A percentile compares a stretch with the other conserved stretches of the same genome.
phyloP scores from a whole-genome alignment of 2,113 vertebrate species.

The Antennarius striatus region DNA sequence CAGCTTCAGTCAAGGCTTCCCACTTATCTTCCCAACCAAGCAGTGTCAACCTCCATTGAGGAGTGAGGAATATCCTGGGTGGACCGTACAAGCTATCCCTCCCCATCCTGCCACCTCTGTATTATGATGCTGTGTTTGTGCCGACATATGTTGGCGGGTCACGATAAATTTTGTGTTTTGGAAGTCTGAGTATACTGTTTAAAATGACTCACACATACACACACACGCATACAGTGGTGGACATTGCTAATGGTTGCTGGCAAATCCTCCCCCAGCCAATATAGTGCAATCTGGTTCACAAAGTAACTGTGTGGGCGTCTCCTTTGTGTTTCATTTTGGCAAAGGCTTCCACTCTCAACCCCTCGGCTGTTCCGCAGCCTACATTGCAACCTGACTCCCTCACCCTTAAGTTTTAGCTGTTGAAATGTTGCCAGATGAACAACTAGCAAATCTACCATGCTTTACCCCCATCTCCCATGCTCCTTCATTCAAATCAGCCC shows the following conservation, averaged over 20 bases:
- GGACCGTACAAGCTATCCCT: constrained; percentile 47
- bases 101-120: constrained; percentile 47
- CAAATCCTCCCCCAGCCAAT: constrained; percentile 15
- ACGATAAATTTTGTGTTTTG: constrained; percentile 2
- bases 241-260: constrained; percentile 38
- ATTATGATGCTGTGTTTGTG: constrained; percentile 22
- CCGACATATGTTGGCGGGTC: constrained; percentile 24
- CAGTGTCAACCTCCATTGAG: constrained; percentile 60
- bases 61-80: constrained; percentile 52
- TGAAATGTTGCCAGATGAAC: constrained; percentile 56
- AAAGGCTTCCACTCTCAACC: constrained; percentile 39
- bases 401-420: constrained; percentile 43
- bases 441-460: constrained; percentile 41
- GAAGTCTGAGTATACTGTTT: background rate
- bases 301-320: constrained; percentile 53
- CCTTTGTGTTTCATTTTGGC: constrained; percentile 59
- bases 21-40: constrained; percentile 71
- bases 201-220: background rate
- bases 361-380: constrained; percentile 36
- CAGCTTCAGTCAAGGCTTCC: constrained; percentile 64
- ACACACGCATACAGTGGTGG: constrained; percentile 1
- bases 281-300: constrained; percentile 37
- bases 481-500: constrained; percentile 44
- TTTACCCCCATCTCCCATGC: constrained; percentile 46
- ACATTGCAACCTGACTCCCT: constrained; percentile 44